These are phyloP conservation scores for Drosophila serrata DNA, from an alignment of 1,140 invertebrate species.

Conservation along the genomic window DNA sequence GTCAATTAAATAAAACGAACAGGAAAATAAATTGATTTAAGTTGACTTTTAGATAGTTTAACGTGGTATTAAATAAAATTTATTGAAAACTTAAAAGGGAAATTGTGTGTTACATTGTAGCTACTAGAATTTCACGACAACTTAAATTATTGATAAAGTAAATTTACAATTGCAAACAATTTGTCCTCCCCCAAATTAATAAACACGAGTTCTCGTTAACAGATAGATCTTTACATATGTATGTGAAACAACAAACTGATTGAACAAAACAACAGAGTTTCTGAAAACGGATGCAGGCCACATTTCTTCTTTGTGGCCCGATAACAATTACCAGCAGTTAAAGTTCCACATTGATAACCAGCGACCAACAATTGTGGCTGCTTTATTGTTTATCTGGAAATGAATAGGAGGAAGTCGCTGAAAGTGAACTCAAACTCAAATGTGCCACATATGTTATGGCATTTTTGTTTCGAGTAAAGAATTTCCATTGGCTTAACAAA, in stretches of 20 bases:
- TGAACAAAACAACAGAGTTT: constrained; percentile 11
- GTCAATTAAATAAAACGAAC: constrained; percentile 18
- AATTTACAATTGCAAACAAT: not conserved
- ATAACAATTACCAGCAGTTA: constrained; percentile 19
- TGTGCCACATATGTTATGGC: constrained; percentile 11
- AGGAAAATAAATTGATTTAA: not conserved
- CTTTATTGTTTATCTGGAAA: constrained; percentile 45
- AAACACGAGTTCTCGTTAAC: not conserved
- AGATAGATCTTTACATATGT: constrained; percentile 11
- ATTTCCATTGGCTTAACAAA: constrained; percentile 9
- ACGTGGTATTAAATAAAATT: not conserved
- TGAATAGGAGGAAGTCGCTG: constrained; percentile 37
- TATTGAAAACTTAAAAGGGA: too few species aligned
- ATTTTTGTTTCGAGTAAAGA: constrained; percentile 35
- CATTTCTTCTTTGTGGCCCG: constrained; percentile 1
- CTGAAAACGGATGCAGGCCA: constrained; percentile 18
- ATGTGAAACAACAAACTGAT: constrained; percentile 1
- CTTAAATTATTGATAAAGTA: not conserved
- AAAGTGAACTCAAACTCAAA: constrained; percentile 52
- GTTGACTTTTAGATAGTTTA: not conserved
- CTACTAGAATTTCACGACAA: not conserved
- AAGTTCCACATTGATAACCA: constrained; percentile 38
- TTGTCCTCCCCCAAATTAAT: constrained; percentile 5
- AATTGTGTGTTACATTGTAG: not conserved
- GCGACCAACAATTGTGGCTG: not conserved